Conservation (phyloP, 2,888 invertebrate genomes). For the Calephelis perditalis region DNA sequence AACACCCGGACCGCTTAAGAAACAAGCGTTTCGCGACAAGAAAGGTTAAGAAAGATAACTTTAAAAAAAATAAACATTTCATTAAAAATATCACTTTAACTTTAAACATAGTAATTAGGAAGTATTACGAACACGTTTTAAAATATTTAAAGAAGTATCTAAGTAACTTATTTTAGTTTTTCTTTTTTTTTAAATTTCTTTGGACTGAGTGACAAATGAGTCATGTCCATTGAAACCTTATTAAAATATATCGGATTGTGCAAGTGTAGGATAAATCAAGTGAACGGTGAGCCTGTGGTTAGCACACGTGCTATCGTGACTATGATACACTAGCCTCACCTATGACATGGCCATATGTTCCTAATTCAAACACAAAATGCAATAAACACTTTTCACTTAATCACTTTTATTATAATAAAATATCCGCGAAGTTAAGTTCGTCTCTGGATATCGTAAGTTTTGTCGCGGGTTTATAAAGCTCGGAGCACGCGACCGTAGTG, state of each 20-base stretch:
- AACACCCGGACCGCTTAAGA: too few species aligned
- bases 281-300: constrained; percentile 69
- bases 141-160: too few species aligned
- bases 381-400: constrained; percentile 46
- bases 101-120: too few species aligned
- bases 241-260: constrained; percentile 22
- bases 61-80: too few species aligned
- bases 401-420: constrained; percentile 21
- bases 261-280: constrained; percentile 56
- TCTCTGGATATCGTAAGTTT: constrained; percentile 29
- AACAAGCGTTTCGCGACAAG: too few species aligned
- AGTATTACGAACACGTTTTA: too few species aligned
- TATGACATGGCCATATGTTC: constrained; percentile 67
- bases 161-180: too few species aligned
- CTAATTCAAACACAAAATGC: constrained; percentile 59
- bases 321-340: constrained; percentile 55
- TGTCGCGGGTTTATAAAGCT: constrained; percentile 29
- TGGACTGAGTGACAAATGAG: background rate
- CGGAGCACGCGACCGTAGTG: constrained; percentile 61
- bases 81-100: too few species aligned
- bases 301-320: constrained; percentile 64
- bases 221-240: constrained; percentile 14
- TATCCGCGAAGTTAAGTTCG: constrained; percentile 18
- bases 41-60: too few species aligned
- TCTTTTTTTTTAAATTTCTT: too few species aligned